A percentile compares a stretch with the other conserved stretches of the same genome.
phyloP scores from a whole-genome alignment of 1,140 invertebrate species.

The Gryllus bimaculatus region DNA sequence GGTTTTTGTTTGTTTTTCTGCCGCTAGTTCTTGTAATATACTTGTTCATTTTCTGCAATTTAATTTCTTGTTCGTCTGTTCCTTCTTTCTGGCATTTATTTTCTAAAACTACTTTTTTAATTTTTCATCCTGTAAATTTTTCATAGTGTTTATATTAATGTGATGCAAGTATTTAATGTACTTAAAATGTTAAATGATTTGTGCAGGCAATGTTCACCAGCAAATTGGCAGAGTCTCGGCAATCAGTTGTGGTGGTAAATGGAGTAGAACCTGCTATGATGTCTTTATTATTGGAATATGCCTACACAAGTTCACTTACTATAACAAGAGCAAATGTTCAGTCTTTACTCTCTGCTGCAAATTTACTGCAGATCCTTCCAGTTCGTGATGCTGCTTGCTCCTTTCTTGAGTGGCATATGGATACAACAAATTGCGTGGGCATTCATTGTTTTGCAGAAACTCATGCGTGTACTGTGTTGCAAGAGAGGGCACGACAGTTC shows the following conservation, averaged over 20 bases:
- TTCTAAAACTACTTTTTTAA: conserved; percentile 12
- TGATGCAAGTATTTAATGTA: not conserved
- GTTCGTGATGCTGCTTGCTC: conserved; percentile 43
- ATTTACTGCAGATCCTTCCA: conserved; percentile 44
- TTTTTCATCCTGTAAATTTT: too few relatives aligned
- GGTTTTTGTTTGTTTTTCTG: not conserved
- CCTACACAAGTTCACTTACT: conserved; percentile 43
- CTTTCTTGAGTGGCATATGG: conserved; percentile 45
- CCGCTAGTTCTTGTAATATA: too few relatives aligned
- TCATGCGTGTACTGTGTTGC: conserved; percentile 41
- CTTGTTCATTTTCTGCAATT: too few relatives aligned
- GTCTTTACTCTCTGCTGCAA: conserved; percentile 45
- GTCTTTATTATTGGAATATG: conserved; percentile 43
- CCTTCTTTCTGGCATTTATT: not conserved
- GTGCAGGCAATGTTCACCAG: conserved; percentile 40
- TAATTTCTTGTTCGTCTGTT: too few relatives aligned
- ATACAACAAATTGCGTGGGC: conserved; percentile 44
- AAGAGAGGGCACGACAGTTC: conserved; percentile 34
- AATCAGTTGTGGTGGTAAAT: conserved; percentile 40
- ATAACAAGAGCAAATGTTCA: conserved; percentile 46
- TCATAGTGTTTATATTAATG: not conserved
- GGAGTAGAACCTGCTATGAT: conserved; percentile 43
- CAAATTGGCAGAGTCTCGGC: conserved; percentile 38
- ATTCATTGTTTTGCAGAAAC: conserved; percentile 49
- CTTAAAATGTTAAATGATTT: not conserved